Conservation (phyloP, 2,113 vertebrate species). For the Fukomys damarensis region DNA sequence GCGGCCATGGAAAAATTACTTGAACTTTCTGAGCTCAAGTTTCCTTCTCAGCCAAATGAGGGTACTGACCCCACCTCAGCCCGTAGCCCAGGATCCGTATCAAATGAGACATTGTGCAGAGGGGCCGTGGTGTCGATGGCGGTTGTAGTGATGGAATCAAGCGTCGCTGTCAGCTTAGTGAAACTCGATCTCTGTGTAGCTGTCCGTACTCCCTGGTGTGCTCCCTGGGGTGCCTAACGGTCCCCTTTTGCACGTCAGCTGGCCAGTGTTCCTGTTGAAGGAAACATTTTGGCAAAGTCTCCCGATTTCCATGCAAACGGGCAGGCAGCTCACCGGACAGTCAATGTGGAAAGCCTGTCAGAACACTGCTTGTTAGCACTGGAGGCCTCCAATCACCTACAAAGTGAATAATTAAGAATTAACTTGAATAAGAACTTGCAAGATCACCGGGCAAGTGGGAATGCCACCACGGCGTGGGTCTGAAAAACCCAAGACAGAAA, state of each 20-base stretch:
- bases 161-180: not conserved
- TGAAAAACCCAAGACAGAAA: not conserved
- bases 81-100: not conserved
- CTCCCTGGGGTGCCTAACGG: not conserved
- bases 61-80: not conserved
- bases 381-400: slow-evolving; percentile 22
- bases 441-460: not conserved
- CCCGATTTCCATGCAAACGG: not conserved
- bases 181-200: not conserved
- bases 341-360: not conserved
- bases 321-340: not conserved
- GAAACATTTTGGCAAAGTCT: slow-evolving; percentile 34
- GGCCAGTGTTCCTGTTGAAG: not conserved
- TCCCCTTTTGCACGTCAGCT: not conserved
- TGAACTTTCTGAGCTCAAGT: not conserved
- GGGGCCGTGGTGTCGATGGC: not conserved
- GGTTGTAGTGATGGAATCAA: not conserved
- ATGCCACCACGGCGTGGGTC: not conserved
- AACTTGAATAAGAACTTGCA: slow-evolving; percentile 33
- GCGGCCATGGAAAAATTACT: not conserved
- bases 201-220: not conserved
- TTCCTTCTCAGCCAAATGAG: not conserved
- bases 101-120: not conserved
- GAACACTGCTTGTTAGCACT: not conserved
- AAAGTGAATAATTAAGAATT: slow-evolving; percentile 49